phyloP scores from a whole-genome alignment of 2,113 vertebrate genomes.

The Phodopus roborovskii region DNA sequence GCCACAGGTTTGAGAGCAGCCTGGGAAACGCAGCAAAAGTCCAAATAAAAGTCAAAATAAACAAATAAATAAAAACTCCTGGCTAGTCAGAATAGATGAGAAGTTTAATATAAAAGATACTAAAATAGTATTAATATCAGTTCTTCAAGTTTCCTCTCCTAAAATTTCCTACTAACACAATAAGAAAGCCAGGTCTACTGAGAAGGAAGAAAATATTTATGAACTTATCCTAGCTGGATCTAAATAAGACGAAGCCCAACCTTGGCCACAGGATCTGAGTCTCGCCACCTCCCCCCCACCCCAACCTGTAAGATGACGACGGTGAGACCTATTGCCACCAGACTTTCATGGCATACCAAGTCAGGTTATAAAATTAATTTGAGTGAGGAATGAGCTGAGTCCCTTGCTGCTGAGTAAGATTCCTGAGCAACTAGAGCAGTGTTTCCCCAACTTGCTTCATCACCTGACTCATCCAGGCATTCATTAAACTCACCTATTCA shows the following conservation, averaged over 20 bases:
- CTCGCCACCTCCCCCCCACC: not conserved
- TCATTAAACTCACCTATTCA: not conserved
- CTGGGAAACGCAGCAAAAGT: not conserved
- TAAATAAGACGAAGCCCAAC: not conserved
- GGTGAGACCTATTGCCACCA: not conserved
- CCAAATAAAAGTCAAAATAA: not conserved
- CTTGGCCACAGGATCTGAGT: not conserved
- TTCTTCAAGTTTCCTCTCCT: not conserved
- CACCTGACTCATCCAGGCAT: not conserved
- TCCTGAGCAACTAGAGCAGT: not conserved
- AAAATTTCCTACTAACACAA: not conserved
- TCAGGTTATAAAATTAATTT: not conserved
- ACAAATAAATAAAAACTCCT: not conserved
- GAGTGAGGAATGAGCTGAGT: not conserved
- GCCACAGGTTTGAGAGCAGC: not conserved
- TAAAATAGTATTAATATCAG: not conserved
- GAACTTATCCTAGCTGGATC: not conserved
- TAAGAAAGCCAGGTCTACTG: not conserved
- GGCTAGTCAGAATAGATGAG: not conserved
- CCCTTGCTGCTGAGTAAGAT: not conserved
- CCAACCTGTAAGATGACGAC: not conserved
- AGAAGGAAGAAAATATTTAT: not conserved
- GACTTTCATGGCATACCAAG: not conserved
- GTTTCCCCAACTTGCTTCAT: not conserved
- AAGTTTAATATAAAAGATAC: slow-evolving; percentile 5